A percentile compares a stretch with the other conserved stretches of the same genome.
These are phyloP conservation scores for Crambe crambe DNA, from an alignment of 37 sponge, comb jelly and placozoan genomes.

Conservation along the genomic window DNA sequence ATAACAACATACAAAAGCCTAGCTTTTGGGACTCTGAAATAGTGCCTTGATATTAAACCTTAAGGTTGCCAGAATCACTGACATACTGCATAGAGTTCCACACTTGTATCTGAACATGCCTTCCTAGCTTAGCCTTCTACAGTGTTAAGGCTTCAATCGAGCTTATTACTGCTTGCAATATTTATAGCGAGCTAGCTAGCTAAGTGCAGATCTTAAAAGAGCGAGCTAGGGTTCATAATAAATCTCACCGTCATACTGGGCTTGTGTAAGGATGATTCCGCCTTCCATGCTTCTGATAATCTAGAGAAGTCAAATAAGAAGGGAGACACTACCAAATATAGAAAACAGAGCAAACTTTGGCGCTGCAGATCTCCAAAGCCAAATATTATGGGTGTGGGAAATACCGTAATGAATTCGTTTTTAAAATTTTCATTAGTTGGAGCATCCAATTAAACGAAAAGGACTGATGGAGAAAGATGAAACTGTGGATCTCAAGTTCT, in stretches of 20 bases:
- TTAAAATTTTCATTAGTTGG: neutral
- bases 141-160: no score
- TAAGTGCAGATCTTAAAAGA: no score
- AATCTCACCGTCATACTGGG: conserved; percentile 79
- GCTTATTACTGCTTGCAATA: neutral
- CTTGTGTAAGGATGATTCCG: conserved; percentile 67
- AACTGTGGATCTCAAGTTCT: neutral
- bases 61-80: no score
- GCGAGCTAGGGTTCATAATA: no score
- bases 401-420: neutral
- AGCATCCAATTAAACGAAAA: neutral
- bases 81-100: no score
- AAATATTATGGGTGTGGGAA: neutral
- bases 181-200: neutral
- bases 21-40: no score
- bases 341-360: neutral
- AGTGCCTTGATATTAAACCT: no score
- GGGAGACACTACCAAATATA: neutral
- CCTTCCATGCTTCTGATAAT: conserved; percentile 23
- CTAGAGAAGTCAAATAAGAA: neutral
- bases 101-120: no score
- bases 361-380: neutral
- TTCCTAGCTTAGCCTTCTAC: no score
- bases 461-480: conserved; percentile 1
- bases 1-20: neutral